Conservation (phyloP, 2,113 vertebrate species). For the Colius striatus region DNA sequence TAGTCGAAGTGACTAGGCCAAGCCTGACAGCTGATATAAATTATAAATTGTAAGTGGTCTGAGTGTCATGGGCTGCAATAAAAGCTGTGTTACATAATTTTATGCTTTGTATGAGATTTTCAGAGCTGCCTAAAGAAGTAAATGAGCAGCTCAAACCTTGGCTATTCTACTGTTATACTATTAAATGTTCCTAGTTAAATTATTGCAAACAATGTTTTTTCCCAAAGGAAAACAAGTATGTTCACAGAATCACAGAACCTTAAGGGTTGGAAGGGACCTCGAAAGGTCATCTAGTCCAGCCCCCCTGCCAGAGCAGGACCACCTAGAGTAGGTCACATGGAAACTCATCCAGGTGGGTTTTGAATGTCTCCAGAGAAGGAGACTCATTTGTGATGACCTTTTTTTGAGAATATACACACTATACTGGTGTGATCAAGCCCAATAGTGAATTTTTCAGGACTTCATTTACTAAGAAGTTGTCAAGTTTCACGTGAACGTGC, state of each 20-base stretch:
- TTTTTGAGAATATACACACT: background rate
- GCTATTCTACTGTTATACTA: background rate
- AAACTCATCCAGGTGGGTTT: no score
- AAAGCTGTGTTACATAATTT: conserved; percentile 30
- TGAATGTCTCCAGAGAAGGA: background rate
- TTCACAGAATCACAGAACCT: background rate
- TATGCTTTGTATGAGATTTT: conserved; percentile 1
- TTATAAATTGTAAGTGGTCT: conserved; percentile 29
- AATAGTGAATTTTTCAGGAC: background rate
- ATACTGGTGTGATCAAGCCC: background rate
- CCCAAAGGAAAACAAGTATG: background rate
- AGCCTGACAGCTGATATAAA: conserved; percentile 51
- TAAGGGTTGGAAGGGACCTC: no score
- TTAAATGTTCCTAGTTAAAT: background rate
- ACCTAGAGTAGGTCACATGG: no score
- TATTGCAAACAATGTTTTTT: background rate
- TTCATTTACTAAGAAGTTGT: background rate
- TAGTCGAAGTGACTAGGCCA: conserved; percentile 30
- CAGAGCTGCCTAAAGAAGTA: background rate
- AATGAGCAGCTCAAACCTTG: background rate
- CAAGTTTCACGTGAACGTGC: background rate
- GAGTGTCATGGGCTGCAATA: background rate
- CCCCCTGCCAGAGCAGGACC: no score
- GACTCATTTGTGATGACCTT: background rate
- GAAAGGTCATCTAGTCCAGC: no score